Conservation (phyloP, 1,140 invertebrate species). For the Tachypleus tridentatus region DNA sequence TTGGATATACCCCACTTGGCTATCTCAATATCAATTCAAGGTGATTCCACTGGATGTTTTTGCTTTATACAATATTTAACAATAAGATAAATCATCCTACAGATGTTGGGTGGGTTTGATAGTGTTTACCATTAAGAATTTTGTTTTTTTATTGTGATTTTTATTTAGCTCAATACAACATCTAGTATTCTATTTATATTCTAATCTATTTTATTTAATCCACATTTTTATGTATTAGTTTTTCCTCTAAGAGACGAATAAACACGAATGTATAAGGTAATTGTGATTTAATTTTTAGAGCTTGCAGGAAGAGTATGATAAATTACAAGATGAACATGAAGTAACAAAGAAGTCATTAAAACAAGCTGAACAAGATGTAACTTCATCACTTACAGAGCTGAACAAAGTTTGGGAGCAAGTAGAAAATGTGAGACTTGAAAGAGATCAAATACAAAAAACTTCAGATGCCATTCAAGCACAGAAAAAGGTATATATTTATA, state of each 20-base stretch:
- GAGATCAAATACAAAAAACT: constrained; percentile 18
- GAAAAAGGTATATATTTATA: constrained; percentile 7
- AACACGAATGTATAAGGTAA: background rate
- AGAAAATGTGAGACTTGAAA: constrained; percentile 25
- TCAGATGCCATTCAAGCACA: constrained; percentile 9
- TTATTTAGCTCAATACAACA: too few species aligned
- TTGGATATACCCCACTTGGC: too few species aligned
- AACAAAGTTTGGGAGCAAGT: constrained; percentile 21
- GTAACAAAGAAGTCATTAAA: constrained; percentile 33
- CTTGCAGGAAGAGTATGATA: constrained; percentile 41
- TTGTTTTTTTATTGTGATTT: too few species aligned
- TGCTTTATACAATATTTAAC: too few species aligned
- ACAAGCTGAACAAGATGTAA: constrained; percentile 33
- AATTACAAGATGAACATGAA: constrained; percentile 40
- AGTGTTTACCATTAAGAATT: too few species aligned
- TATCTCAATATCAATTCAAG: too few species aligned
- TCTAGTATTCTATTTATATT: too few species aligned
- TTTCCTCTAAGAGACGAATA: constrained; percentile 1
- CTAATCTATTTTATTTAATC: background rate
- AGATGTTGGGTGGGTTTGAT: too few species aligned
- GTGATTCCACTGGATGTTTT: too few species aligned
- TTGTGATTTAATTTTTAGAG: constrained; percentile 28
- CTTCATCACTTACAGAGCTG: constrained; percentile 9
- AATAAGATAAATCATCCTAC: too few species aligned
- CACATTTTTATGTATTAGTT: background rate